Evolutionary conservation across 2,888 invertebrate genomes (phyloP), one percentile per base, ranked within the genome.

Genomic region (Plutella xylostella): DNA sequence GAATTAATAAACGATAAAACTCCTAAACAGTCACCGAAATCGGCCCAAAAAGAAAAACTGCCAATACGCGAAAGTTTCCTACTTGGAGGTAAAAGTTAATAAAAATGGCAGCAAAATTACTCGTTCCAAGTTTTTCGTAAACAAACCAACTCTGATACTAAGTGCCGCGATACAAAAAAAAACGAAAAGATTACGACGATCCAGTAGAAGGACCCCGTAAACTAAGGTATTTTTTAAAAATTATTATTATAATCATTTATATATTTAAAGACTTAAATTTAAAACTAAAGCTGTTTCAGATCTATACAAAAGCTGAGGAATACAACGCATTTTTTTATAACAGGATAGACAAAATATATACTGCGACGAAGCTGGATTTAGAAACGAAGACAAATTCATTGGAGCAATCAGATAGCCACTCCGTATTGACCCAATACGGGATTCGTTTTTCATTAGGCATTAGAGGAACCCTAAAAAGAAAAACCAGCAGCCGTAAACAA

Each of bases 31-130:
- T 55, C 56, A 59, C 61, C 70, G 69, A 68, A 70, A 62, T 58
- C 58, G 50, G 59, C 61, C 62, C 63, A 65, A 66, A 66, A 74
- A 73, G 63, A 62, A 69, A 67, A 72, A 52, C 60, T 61, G 54
- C 54, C 51, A 55, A 51, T 55, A 57, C 51, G 55, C 52, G 53
- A 55, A 72, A 64, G 63, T 68, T 68, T 60, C 49, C 56, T 50
- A 52, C 55, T 57, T 56, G 56, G 58, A 63, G 65, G 63, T 55
- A 60, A 67, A 72, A 76, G 75, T 79, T 79, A 74, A 77, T 78
- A 79, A 80, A 79, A 78, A 78, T 75, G 63, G 76, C 57, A 72
- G 68, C 72, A 73, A 68, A 75, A 76, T 72, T 68, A 76, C 72
- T 74, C 61, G 54, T 56, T 60, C 58, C 63, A 75, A 75, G 65